Evolutionary conservation across 1,140 invertebrate genomes (phyloP), one percentile per base, ranked within the genome.

Genomic region (Meloidogyne exigua): DNA sequence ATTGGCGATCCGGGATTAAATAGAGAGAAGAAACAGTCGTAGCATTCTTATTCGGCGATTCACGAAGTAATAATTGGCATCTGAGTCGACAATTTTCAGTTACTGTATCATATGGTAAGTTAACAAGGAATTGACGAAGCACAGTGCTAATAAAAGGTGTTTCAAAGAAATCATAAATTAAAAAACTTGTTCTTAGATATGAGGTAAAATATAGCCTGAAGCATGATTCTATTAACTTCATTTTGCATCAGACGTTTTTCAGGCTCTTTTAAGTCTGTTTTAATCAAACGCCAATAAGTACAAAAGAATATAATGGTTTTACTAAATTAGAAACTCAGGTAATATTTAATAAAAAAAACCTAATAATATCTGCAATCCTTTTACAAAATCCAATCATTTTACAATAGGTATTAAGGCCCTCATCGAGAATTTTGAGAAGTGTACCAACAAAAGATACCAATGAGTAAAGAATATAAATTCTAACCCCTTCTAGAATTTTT

Each of bases 71-170:
- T 18, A 82, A 21, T 32, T 80, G 70, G 42, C 81, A 82, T 15
- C 81, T 44, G 23, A 80, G 42, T 10, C 81, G 78, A 21, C 68
- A 70, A 36, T 68, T 70, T 21, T 82, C 81, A 21, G 81, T 82
- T 18, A 81, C 23, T 10, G 63, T 39, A 49, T n/a, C 62, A 70
- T 49, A 82, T 21, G 81, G 81, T 49, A 82, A 78, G 23, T 81
- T 82, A 39, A 82, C 81, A n/a, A 83, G 62, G 67, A 83, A 82
- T 65, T 83, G 81, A 62, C 81, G 81, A 23, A 82, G 42, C 21
- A 65, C 81, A 28, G 64, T 32, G 28, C 80, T 79, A 23, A 80
- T 79, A 79, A 78, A 26, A 62, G 4, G 3, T 36, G 26, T 28
- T 13, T 73, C n/a, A 76, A 73, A 64, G 13, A 36, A 21, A 73